Evolutionary conservation across 2,888 invertebrate genomes (phyloP).

Genomic region (Rhagonycha fulva): DNA sequence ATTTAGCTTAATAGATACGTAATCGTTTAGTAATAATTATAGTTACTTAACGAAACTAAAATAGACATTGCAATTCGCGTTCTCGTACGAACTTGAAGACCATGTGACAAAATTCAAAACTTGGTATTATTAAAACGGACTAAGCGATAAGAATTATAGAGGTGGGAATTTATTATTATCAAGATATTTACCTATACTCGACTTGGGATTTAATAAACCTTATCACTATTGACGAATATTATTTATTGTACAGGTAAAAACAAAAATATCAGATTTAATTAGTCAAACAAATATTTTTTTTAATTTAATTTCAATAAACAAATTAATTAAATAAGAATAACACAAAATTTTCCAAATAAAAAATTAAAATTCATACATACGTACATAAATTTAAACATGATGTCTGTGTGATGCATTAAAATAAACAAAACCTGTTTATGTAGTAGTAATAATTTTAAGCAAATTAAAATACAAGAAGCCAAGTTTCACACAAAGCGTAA

Average conservation of each 20-base stretch:
- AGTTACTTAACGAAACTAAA: slow-evolving; percentile 17
- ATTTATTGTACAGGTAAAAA: neutral
- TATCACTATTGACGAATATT: neutral
- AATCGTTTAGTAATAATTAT: slow-evolving; percentile 16
- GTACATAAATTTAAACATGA: neutral
- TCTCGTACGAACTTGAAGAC: slow-evolving; percentile 17
- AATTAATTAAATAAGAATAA: neutral
- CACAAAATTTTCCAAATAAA: neutral
- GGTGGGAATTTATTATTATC: slow-evolving; percentile 14
- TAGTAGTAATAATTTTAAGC: neutral
- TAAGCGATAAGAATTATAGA: slow-evolving; percentile 20
- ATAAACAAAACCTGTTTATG: neutral
- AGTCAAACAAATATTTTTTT: neutral
- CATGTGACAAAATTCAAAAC: slow-evolving; percentile 27
- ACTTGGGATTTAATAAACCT: neutral
- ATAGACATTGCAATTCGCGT: slow-evolving; percentile 17
- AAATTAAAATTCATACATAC: neutral
- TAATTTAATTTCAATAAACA: neutral
- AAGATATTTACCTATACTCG: neutral
- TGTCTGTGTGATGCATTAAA: neutral
- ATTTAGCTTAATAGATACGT: slow-evolving; percentile 15
- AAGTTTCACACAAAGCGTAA: neutral
- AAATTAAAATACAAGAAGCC: neutral
- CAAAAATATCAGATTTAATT: neutral
- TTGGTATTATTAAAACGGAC: slow-evolving; percentile 21